Evolutionary conservation across 2,888 invertebrate genomes (phyloP).

Genomic region (Troides helena): DNA sequence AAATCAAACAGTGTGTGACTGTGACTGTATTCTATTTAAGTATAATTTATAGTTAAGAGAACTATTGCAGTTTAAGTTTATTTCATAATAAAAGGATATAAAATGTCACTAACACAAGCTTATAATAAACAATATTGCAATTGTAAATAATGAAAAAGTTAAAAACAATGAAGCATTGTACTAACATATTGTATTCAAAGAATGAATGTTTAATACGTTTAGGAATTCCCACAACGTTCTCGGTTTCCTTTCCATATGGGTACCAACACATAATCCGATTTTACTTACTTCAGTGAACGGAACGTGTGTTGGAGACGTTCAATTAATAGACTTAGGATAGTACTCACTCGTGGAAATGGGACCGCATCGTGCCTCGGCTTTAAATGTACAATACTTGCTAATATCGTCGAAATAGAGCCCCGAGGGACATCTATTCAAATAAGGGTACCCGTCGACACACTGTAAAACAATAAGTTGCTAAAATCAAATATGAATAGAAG

Average conservation of each 20-base stretch:
- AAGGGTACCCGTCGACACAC: conserved; percentile 95
- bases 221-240: conserved; percentile 26
- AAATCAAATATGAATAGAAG: conserved; percentile 25
- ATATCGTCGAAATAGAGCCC: conserved; percentile 94
- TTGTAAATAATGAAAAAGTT: conserved; percentile 12
- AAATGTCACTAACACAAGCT: not conserved
- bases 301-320: conserved; percentile 29
- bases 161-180: conserved; percentile 25
- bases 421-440: conserved; percentile 93
- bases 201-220: conserved; percentile 30
- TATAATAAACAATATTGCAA: not conserved
- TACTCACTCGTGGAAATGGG: conserved; percentile 92
- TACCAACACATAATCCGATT: conserved; percentile 29
- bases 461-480: conserved; percentile 52
- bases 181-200: conserved; percentile 25
- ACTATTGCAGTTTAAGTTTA: no score
- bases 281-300: conserved; percentile 27
- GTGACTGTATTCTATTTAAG: no score
- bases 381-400: conserved; percentile 94
- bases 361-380: conserved; percentile 93
- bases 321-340: conserved; percentile 27
- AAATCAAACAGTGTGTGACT: not conserved
- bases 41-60: no score
- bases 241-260: conserved; percentile 23
- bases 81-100: no score